Percentiles rank a stretch among this genome's conserved stretches.
Evolutionary conservation across 2,797 vertebrate species (phyloP).

Genomic region (Trematomus bernacchii): DNA sequence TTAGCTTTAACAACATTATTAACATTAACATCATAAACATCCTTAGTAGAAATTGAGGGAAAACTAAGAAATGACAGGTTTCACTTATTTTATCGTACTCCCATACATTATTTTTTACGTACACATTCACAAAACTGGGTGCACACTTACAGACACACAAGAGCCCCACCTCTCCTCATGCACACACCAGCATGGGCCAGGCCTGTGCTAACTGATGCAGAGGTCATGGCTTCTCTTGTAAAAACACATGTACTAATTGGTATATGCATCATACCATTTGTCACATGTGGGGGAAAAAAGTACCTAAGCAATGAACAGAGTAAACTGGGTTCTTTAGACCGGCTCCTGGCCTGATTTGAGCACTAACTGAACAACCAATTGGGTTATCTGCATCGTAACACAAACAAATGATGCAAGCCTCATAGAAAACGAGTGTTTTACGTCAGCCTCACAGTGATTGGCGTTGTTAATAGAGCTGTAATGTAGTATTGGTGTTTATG

Average conservation of each 20-base stretch:
- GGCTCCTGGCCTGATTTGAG: slow-evolving; percentile 15
- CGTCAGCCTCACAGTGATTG: slow-evolving; percentile 28
- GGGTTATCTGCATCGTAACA: slow-evolving; percentile 35
- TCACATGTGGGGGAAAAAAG: slow-evolving; percentile 38
- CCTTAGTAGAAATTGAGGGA: neutral
- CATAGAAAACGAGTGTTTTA: slow-evolving; percentile 29
- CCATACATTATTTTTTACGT: slow-evolving; percentile 31
- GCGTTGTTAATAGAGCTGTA: slow-evolving; percentile 38
- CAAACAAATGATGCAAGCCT: slow-evolving; percentile 39
- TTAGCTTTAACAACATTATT: no score
- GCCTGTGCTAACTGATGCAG: slow-evolving; percentile 47
- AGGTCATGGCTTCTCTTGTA: slow-evolving; percentile 53
- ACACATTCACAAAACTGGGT: neutral
- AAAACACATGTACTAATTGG: slow-evolving; percentile 68
- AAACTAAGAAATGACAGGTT: slow-evolving; percentile 27
- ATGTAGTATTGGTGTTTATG: slow-evolving; percentile 20
- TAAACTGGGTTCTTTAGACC: slow-evolving; percentile 2
- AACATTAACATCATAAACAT: no score
- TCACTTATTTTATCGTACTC: slow-evolving; percentile 4
- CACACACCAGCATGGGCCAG: slow-evolving; percentile 44
- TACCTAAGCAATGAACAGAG: slow-evolving; percentile 29
- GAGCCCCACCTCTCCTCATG: neutral
- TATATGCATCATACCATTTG: slow-evolving; percentile 40
- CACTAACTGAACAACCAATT: neutral
- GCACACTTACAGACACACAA: neutral